Conservation (phyloP, 92 coral and sea anemone species). For the Phenganax stokvisi region DNA sequence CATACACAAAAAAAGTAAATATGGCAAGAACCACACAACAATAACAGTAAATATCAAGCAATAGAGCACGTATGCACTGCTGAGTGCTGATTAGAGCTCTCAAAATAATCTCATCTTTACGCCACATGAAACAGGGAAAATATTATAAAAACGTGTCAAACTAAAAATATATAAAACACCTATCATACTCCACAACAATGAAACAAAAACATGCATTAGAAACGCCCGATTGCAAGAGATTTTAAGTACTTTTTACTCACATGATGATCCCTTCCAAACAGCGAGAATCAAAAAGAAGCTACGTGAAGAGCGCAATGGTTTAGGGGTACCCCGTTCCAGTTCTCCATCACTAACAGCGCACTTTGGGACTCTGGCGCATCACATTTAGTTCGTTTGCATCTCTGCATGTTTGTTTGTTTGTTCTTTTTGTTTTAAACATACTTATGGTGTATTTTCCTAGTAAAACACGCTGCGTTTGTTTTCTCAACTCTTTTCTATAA, state of each 20-base stretch:
- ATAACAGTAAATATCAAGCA: background rate
- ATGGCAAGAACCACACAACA: too few species aligned
- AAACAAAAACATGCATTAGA: background rate
- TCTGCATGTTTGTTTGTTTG: background rate
- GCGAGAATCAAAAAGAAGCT: constrained; percentile 16
- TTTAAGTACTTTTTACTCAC: constrained; percentile 16
- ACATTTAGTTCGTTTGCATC: background rate
- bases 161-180: background rate
- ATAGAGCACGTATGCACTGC: background rate
- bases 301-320: background rate
- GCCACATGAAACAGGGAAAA: background rate
- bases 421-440: too few species aligned
- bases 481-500: background rate
- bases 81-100: background rate
- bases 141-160: background rate
- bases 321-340: background rate
- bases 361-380: background rate
- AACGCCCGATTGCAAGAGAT: constrained; percentile 26
- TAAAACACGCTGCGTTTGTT: background rate
- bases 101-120: background rate
- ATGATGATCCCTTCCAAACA: constrained; percentile 31
- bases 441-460: background rate
- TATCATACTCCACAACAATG: background rate
- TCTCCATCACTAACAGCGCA: background rate
- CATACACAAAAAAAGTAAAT: too few species aligned